Conservation (phyloP, 2,797 vertebrate genomes). For the Podargus strigoides region DNA sequence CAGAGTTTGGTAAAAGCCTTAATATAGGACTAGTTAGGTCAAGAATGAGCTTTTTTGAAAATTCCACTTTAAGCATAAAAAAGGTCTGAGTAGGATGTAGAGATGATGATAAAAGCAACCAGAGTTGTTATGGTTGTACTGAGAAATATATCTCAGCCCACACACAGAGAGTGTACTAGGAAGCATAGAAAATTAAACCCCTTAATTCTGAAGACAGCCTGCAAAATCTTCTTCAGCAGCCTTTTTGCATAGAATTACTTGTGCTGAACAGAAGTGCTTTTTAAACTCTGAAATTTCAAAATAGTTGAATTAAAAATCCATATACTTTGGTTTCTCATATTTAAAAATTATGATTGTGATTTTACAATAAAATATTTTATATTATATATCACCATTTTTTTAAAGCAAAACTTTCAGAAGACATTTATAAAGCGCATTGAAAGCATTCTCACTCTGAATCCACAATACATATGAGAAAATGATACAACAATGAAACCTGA, state of each 20-base stretch:
- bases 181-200: neutral
- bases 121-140: neutral
- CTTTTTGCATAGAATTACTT: neutral
- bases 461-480: neutral
- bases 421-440: neutral
- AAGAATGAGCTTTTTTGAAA: neutral
- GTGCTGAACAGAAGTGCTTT: neutral
- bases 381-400: neutral
- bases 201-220: neutral
- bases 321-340: neutral
- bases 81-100: neutral
- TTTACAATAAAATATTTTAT: neutral
- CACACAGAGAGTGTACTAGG: neutral
- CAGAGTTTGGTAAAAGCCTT: neutral
- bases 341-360: neutral
- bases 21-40: neutral
- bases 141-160: neutral
- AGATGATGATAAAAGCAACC: neutral
- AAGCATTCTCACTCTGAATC: neutral
- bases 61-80: neutral
- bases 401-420: neutral
- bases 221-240: neutral
- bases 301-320: neutral
- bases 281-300: neutral
- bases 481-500: neutral